phyloP scores from a whole-genome alignment of 2,113 vertebrate species.

The Siniperca knerii region DNA sequence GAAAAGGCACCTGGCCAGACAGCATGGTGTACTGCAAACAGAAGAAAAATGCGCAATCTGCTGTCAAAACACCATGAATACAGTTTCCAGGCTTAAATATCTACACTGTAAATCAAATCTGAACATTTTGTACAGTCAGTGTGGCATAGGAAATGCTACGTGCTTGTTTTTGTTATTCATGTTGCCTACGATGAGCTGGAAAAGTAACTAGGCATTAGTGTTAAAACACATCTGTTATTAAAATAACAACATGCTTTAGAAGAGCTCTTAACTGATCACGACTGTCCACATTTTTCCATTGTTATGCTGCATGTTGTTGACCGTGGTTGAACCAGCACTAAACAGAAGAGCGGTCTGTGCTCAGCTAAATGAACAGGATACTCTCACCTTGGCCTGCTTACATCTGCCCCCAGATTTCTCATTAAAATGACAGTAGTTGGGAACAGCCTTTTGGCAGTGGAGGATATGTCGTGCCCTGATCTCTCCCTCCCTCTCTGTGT shows the following conservation, averaged over 20 bases:
- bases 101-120: neutral
- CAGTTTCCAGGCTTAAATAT: neutral
- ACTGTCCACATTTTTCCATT: slow-evolving; percentile 30
- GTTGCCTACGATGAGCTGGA: neutral
- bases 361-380: slow-evolving; percentile 41
- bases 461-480: slow-evolving; percentile 40
- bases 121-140: neutral
- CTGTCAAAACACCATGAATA: neutral
- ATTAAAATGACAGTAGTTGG: slow-evolving; percentile 51
- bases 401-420: slow-evolving; percentile 44
- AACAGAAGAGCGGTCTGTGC: slow-evolving; percentile 35
- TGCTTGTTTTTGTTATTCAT: neutral
- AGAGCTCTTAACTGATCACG: slow-evolving; percentile 54
- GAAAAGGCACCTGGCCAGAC: slow-evolving; percentile 97
- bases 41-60: slow-evolving; percentile 20
- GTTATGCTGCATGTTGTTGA: slow-evolving; percentile 50
- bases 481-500: slow-evolving; percentile 40
- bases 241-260: slow-evolving; percentile 18
- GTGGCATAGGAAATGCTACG: neutral
- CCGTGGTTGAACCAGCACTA: slow-evolving; percentile 40
- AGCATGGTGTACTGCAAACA: slow-evolving; percentile 95
- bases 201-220: slow-evolving; percentile 6
- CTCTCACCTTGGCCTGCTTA: slow-evolving; percentile 70
- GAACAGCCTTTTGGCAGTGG: slow-evolving; percentile 56
- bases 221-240: slow-evolving; percentile 16